Percentiles rank a stretch among this genome's conserved stretches.
Conservation (phyloP, 2,797 vertebrate species). For the Alca torda region DNA sequence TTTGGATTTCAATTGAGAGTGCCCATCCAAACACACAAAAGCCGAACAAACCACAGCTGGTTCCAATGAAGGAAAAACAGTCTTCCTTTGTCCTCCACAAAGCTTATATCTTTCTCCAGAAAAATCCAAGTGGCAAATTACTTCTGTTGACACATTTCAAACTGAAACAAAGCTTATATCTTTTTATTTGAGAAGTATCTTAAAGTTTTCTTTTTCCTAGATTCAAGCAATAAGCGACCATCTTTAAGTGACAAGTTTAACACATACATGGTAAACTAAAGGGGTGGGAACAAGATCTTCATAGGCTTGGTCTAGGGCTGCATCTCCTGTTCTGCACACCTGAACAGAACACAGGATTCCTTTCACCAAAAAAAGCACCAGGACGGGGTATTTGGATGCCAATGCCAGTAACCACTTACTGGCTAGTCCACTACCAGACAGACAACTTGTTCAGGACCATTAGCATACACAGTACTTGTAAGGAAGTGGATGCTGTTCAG, state of each 20-base stretch:
- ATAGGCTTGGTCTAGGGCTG: neutral
- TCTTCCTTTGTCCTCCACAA: neutral
- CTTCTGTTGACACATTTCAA: neutral
- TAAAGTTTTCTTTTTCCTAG: neutral
- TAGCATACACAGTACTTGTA: accelerated
- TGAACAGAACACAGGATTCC: neutral
- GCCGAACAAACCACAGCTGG: constrained; percentile 9
- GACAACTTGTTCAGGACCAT: neutral
- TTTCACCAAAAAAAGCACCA: neutral
- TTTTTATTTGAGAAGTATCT: neutral
- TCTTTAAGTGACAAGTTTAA: neutral
- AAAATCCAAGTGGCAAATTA: neutral
- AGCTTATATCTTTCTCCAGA: too few species aligned
- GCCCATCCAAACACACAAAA: constrained; percentile 39
- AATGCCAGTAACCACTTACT: neutral
- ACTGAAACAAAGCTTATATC: neutral
- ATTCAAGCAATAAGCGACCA: neutral
- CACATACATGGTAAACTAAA: neutral
- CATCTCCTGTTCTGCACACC: neutral
- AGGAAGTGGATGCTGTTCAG: neutral
- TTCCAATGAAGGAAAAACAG: constrained; percentile 1
- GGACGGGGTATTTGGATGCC: neutral
- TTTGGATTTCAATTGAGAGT: constrained; percentile 33
- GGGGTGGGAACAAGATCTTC: neutral
- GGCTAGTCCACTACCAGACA: neutral